Evolutionary conservation across 2,888 invertebrate genomes (phyloP).

Genomic region (Volucella inanis): DNA sequence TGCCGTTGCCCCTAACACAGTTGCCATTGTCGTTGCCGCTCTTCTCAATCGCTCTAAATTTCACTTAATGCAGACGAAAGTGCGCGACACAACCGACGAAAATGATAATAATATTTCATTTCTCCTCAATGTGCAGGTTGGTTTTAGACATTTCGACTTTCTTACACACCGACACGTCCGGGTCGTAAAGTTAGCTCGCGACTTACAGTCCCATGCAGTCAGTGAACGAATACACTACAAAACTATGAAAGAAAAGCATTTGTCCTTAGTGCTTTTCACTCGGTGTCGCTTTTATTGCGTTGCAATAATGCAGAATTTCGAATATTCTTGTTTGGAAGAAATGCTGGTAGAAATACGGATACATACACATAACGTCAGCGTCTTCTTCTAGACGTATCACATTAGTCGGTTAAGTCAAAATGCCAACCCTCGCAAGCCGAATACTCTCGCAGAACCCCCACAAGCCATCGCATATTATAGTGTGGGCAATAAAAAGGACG

Average conservation of each 20-base stretch:
- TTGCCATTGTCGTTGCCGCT: not conserved
- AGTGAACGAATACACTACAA: conserved; percentile 27
- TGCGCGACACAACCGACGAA: conserved; percentile 56
- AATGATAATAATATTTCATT: conserved; percentile 73
- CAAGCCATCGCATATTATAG: conserved; percentile 20
- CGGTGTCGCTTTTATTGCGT: conserved; percentile 68
- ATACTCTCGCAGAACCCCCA: no score
- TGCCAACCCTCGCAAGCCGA: conserved; percentile 27
- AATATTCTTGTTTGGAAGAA: conserved; percentile 59
- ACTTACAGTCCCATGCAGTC: conserved; percentile 37
- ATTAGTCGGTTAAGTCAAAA: conserved; percentile 54
- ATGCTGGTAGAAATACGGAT: conserved; percentile 17
- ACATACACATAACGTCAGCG: conserved; percentile 15
- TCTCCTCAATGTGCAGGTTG: conserved; percentile 58
- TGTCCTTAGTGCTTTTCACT: conserved; percentile 68
- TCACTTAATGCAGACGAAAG: conserved; percentile 64
- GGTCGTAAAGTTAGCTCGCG: conserved; percentile 64
- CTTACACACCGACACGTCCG: conserved; percentile 58
- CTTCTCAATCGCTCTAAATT: conserved; percentile 57
- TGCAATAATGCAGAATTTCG: conserved; percentile 71
- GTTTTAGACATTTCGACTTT: conserved; percentile 27
- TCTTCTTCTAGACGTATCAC: conserved; percentile 39
- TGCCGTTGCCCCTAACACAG: not conserved
- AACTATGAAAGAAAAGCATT: conserved; percentile 49
- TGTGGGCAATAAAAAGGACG: conserved; percentile 46